phyloP scores from a whole-genome alignment of 2,113 vertebrate genomes.

The Eurypyga helias region DNA sequence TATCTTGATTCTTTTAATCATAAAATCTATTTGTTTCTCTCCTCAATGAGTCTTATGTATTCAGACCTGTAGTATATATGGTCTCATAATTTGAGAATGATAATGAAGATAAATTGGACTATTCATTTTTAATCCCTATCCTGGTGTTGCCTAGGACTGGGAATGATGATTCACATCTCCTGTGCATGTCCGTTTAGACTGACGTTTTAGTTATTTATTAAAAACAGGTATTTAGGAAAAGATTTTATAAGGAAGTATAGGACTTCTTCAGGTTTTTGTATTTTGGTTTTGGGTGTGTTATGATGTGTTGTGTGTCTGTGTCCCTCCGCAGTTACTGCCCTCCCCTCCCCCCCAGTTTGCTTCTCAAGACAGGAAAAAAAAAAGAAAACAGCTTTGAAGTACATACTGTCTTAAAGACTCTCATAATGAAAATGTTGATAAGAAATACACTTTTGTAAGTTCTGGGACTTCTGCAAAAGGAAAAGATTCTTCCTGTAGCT shows the following conservation, averaged over 20 bases:
- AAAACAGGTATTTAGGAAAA: background rate
- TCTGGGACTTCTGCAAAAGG: background rate
- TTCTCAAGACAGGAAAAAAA: background rate
- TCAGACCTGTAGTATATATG: background rate
- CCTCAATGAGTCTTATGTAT: background rate
- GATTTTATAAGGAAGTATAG: rapidly evolving
- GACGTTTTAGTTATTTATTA: background rate
- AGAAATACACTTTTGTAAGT: background rate
- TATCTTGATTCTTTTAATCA: background rate
- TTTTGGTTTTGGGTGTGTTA: background rate
- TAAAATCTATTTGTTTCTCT: background rate
- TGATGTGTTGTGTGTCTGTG: too few relatives aligned
- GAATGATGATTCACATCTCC: background rate
- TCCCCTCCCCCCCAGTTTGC: background rate
- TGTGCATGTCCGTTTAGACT: background rate
- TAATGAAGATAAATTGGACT: background rate
- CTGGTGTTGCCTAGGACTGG: background rate
- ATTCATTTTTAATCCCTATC: background rate
- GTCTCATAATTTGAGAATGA: background rate
- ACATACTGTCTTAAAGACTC: background rate
- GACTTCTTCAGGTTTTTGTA: background rate
- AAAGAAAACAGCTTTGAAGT: background rate
- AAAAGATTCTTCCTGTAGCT: too few relatives aligned
- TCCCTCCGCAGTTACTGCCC: too few relatives aligned
- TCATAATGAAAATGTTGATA: background rate